These are phyloP conservation scores for Pseudomyrmex concolor DNA, from an alignment of 1,140 invertebrate genomes.

Conservation along the genomic window DNA sequence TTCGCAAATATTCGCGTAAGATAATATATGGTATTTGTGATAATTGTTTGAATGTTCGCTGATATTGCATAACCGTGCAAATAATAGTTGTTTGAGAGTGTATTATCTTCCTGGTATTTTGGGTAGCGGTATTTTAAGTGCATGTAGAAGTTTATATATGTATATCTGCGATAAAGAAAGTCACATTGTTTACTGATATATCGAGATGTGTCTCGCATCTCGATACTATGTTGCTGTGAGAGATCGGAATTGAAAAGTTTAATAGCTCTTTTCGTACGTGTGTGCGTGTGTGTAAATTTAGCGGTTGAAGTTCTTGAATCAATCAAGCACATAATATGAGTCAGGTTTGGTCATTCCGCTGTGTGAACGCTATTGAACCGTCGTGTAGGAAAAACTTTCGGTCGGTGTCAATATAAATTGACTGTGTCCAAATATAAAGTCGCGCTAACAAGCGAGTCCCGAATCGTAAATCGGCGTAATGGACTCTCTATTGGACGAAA, in stretches of 20 bases:
- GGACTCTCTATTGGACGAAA: slow-evolving; percentile 46
- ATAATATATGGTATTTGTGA: slow-evolving; percentile 29
- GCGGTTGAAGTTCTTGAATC: not conserved
- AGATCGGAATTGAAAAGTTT: not conserved
- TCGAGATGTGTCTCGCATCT: not conserved
- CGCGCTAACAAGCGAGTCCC: slow-evolving; percentile 13
- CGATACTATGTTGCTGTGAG: not conserved
- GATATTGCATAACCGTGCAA: slow-evolving; percentile 54
- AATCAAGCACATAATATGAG: not conserved
- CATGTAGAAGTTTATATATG: not conserved
- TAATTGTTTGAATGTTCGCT: slow-evolving; percentile 7
- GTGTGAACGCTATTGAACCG: not conserved
- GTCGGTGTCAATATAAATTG: slow-evolving; percentile 9
- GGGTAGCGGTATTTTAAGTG: slow-evolving; percentile 4
- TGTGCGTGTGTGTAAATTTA: not conserved
- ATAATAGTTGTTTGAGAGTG: slow-evolving; percentile 3
- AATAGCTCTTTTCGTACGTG: not conserved
- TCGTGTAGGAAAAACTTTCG: not conserved
- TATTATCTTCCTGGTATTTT: slow-evolving; percentile 18
- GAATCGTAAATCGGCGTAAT: slow-evolving; percentile 34
- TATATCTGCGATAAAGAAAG: not conserved
- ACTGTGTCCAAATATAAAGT: slow-evolving; percentile 47
- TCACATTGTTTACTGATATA: not conserved
- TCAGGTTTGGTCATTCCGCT: not conserved
- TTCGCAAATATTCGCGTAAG: slow-evolving; percentile 37